Conservation (phyloP, 2,113 vertebrate species). For the Motacilla alba region DNA sequence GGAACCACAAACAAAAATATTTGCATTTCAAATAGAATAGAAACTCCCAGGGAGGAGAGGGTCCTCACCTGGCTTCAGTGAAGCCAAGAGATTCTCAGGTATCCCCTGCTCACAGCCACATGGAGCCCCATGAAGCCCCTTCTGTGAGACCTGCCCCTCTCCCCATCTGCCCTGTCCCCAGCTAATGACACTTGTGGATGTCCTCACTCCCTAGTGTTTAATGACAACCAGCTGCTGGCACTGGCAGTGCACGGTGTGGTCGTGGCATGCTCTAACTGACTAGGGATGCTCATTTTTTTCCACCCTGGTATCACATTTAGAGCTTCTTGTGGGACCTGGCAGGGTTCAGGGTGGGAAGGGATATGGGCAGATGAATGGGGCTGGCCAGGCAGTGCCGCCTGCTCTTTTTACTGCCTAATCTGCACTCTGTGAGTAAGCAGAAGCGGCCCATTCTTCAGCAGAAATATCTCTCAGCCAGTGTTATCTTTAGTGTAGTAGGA, state of each 20-base stretch:
- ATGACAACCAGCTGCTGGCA: background rate
- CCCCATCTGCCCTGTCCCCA: background rate
- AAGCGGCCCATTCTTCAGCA: background rate
- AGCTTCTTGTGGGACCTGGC: background rate
- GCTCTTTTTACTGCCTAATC: background rate
- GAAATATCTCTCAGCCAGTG: background rate
- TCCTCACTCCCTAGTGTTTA: background rate
- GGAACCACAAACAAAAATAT: background rate
- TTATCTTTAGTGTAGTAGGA: background rate
- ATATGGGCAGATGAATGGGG: background rate
- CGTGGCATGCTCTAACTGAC: background rate
- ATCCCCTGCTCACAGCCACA: background rate
- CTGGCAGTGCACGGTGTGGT: background rate
- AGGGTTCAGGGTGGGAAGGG: background rate
- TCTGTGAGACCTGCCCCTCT: background rate
- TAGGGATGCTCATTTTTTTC: background rate
- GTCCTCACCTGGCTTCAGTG: background rate
- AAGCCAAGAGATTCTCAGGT: background rate
- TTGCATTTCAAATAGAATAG: background rate
- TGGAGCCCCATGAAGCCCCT: fast-evolving
- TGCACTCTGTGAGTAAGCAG: background rate
- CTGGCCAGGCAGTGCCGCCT: background rate
- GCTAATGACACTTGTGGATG: background rate
- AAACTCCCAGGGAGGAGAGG: background rate
- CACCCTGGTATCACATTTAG: background rate